Evolutionary conservation across 2,797 vertebrate genomes (phyloP).

Genomic region (Nannoperca australis): DNA sequence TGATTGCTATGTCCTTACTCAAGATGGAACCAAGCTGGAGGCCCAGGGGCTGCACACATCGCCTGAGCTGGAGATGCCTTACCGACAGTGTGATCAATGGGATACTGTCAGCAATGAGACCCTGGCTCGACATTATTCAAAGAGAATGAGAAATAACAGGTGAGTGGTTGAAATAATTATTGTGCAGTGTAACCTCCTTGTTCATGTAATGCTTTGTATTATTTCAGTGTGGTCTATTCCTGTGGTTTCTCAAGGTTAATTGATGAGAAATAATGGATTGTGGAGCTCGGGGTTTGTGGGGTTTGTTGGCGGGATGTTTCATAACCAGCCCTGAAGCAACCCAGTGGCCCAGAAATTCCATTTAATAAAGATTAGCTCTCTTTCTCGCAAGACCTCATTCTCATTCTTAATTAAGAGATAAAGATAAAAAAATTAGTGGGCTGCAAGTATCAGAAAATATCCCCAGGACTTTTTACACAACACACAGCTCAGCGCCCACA

Average conservation of each 20-base stretch:
- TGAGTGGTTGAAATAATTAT: slow-evolving; percentile 65
- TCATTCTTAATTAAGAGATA: slow-evolving; percentile 85
- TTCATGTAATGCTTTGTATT: slow-evolving; percentile 35
- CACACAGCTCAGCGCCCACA: slow-evolving; percentile 76
- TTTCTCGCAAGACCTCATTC: slow-evolving; percentile 82
- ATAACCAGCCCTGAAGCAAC: slow-evolving; percentile 77
- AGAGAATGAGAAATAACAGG: slow-evolving; percentile 58
- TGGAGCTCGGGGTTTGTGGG: slow-evolving; percentile 41
- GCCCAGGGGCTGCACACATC: slow-evolving; percentile 28
- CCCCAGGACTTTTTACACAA: slow-evolving; percentile 75
- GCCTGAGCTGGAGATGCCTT: slow-evolving; percentile 37
- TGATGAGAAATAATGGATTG: slow-evolving; percentile 77
- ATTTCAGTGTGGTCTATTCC: slow-evolving; percentile 56
- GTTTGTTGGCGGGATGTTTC: slow-evolving; percentile 75
- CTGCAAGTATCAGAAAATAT: slow-evolving; percentile 81
- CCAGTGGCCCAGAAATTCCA: slow-evolving; percentile 85
- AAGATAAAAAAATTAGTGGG: slow-evolving; percentile 80
- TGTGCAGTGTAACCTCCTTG: slow-evolving; percentile 16
- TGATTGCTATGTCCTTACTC: slow-evolving; percentile 49
- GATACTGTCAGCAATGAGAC: slow-evolving; percentile 44
- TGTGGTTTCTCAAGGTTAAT: slow-evolving; percentile 74
- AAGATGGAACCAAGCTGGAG: slow-evolving; percentile 57
- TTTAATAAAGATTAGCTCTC: slow-evolving; percentile 87
- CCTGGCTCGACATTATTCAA: slow-evolving; percentile 45
- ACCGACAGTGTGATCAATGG: slow-evolving; percentile 56